Base-by-base conservation (phyloP, 2,113 vertebrate species). In the Hemiprocne comata region DNA sequence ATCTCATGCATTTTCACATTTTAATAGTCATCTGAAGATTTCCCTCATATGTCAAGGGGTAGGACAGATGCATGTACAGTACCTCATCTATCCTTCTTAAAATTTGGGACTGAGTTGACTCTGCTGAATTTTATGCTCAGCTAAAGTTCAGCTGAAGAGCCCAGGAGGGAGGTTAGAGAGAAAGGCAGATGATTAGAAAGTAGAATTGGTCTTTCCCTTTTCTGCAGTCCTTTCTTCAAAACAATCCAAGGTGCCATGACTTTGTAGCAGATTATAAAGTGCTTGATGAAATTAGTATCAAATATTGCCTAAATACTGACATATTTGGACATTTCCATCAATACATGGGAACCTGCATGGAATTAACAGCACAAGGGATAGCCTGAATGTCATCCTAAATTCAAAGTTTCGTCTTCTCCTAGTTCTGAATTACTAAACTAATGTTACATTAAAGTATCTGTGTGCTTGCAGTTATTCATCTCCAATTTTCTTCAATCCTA, bases 401-500 rank as follows among this genome's bases (percentile, higher is more conserved):
- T 86, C 66, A 65, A 79, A 58, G 90, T 69, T 60, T 38, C 4
- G 6, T 53, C 7, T 96, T 93, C 64, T 64, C 11, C 82, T 66
- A 9, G 48, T 89, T 94, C 57, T 94, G 36, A 90, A 64, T 66
- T 48, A 26, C 71, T 9, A 4, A 7, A 6, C 13, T 14, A 26
- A 57, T 28, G 29, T 64, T 79, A 66, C 54, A 84, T 76, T 69
- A 77, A 89, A 89, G 17, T 76, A 82, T 89, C 93, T 78, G 28
- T 50, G 46, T 92, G 82, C 87, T 97, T 94, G 67, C 75, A 85
- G 76, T 66, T 95, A 84, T 42, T 96, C 44, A 18, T 66, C 87
- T 96, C 77, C 80, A 92, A 91, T 96, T 93, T 95, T 38, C 73
- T 94, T 97, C 90, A 87, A 55, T 83, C 60, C 54, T 61, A 78